A percentile compares a stretch with the other conserved stretches of the same genome.
Evolutionary conservation across 2,113 vertebrate species (phyloP).

Genomic region (Campylomormyrus tamandua): DNA sequence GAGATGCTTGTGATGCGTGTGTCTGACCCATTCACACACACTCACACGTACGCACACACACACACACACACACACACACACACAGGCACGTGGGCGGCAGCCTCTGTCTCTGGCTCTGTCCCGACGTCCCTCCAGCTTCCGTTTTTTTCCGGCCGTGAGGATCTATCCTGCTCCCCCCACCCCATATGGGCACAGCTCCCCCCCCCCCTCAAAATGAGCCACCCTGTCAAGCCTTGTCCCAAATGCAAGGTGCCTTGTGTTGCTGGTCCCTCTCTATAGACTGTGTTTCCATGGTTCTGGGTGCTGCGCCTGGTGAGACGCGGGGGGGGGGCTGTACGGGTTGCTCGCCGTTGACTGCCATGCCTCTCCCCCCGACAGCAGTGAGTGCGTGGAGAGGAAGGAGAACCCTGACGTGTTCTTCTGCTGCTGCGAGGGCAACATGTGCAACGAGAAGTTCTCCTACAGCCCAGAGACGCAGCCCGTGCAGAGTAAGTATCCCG

Average conservation of each 20-base stretch:
- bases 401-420: constrained; percentile 90
- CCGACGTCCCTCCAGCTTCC: neutral
- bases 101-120: neutral
- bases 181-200: neutral
- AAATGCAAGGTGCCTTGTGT: neutral
- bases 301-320: neutral
- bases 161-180: neutral
- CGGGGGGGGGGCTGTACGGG: neutral
- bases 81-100: neutral
- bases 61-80: neutral
- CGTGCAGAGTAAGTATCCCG: constrained; percentile 68
- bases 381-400: constrained; percentile 81
- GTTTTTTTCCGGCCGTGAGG: neutral
- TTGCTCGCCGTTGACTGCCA: neutral
- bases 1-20: neutral
- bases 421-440: constrained; percentile 89
- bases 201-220: neutral
- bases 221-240: neutral
- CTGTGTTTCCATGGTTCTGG: neutral
- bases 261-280: neutral
- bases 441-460: constrained; percentile 83
- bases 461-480: constrained; percentile 71
- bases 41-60: too few species aligned
- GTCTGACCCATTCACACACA: neutral
- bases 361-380: constrained; percentile 49